A percentile compares a stretch with the other conserved stretches of the same genome.
Evolutionary conservation across 2,888 invertebrate species (phyloP).

Genomic region (Cerastis rubricosa): DNA sequence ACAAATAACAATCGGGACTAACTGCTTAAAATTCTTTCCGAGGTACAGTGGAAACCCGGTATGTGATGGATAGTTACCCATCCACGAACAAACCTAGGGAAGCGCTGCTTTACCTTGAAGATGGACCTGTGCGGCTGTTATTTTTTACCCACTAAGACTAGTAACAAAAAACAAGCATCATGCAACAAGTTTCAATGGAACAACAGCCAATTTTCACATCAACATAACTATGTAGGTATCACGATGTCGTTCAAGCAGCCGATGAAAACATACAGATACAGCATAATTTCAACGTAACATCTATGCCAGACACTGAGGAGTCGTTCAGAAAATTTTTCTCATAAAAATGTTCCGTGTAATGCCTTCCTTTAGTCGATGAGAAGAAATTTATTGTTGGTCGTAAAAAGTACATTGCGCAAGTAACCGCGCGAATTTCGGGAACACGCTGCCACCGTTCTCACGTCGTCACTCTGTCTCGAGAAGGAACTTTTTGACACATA

Average conservation of each 20-base stretch:
- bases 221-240: background rate
- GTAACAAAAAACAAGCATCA: background rate
- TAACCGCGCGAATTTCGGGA: constrained; percentile 77
- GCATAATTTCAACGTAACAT: constrained; percentile 42
- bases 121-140: background rate
- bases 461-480: constrained; percentile 76
- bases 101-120: background rate
- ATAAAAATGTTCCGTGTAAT: constrained; percentile 80
- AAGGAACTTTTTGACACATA: constrained; percentile 64
- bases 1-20: background rate
- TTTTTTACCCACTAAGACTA: background rate
- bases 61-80: background rate
- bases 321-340: constrained; percentile 79
- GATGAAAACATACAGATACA: constrained; percentile 22
- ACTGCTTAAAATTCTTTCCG: too few species aligned
- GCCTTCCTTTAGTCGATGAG: constrained; percentile 80
- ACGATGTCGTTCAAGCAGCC: constrained; percentile 7
- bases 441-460: constrained; percentile 73
- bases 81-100: background rate
- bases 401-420: constrained; percentile 82
- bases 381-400: constrained; percentile 83
- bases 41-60: background rate
- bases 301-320: constrained; percentile 55
- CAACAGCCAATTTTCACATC: background rate
- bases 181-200: constrained; percentile 34